A percentile compares a stretch with the other conserved stretches of the same genome.
These are phyloP conservation scores for Pharmacophagus antenor DNA, from an alignment of 2,888 invertebrate species.

Conservation along the genomic window DNA sequence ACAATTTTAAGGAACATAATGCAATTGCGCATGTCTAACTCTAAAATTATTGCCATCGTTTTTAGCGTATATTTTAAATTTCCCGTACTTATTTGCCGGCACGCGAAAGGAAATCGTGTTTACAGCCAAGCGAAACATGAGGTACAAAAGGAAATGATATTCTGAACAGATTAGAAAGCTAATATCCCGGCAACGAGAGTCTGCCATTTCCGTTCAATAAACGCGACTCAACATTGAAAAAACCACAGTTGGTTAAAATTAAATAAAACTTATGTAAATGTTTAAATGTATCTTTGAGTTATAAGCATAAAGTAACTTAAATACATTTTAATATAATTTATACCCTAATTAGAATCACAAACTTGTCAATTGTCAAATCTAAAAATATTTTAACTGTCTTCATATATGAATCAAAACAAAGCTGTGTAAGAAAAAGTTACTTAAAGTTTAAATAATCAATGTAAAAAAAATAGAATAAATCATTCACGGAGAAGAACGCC, in stretches of 20 bases:
- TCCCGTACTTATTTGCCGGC: slow-evolving; percentile 22
- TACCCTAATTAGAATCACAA: too few relatives aligned
- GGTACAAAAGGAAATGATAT: slow-evolving; percentile 63
- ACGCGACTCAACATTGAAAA: slow-evolving; percentile 17
- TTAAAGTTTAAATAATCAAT: too few relatives aligned
- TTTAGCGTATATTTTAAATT: slow-evolving; percentile 20
- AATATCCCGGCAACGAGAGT: slow-evolving; percentile 60
- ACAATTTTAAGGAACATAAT: neutral
- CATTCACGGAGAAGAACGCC: too few relatives aligned
- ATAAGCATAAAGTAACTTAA: too few relatives aligned
- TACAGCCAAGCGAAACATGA: slow-evolving; percentile 45
- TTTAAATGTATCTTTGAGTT: neutral
- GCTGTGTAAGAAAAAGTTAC: too few relatives aligned
- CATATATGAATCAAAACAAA: too few relatives aligned
- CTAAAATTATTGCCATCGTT: slow-evolving; percentile 1
- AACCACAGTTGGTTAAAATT: slow-evolving; percentile 16
- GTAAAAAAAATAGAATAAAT: too few relatives aligned
- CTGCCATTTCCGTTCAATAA: slow-evolving; percentile 28
- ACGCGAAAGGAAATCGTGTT: slow-evolving; percentile 48
- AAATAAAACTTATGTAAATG: slow-evolving; percentile 5
- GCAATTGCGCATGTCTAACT: neutral
- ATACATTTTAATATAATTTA: too few relatives aligned
- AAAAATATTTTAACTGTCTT: too few relatives aligned
- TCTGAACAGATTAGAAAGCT: slow-evolving; percentile 66
- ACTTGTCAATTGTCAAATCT: too few relatives aligned